These are phyloP conservation scores for Drosophila auraria DNA, from an alignment of 1,140 invertebrate species.

Conservation along the genomic window DNA sequence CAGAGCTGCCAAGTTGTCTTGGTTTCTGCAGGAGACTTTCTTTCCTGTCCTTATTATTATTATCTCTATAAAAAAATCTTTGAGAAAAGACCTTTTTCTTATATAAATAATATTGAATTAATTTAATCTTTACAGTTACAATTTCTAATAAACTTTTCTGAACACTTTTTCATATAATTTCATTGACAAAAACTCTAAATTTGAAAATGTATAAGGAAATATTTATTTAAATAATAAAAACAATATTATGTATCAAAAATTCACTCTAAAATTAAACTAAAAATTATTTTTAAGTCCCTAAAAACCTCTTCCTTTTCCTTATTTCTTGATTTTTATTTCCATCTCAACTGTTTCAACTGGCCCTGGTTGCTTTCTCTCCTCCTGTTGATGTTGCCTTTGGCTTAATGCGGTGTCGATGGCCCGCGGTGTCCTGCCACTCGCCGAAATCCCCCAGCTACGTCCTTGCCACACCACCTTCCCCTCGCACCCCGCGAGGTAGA, in stretches of 20 bases:
- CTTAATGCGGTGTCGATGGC: conserved; percentile 48
- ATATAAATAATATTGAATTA: too few species aligned
- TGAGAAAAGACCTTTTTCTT: too few species aligned
- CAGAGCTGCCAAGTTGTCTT: background rate
- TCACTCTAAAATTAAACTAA: background rate
- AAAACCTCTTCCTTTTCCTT: too few species aligned
- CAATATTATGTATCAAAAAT: background rate
- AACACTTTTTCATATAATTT: too few species aligned
- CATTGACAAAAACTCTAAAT: too few species aligned
- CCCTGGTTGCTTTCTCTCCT: background rate
- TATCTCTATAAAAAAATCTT: too few species aligned
- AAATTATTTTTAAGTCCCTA: too few species aligned
- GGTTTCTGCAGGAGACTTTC: background rate
- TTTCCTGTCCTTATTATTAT: too few species aligned
- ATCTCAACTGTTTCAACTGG: background rate
- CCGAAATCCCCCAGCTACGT: background rate
- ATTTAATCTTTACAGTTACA: too few species aligned
- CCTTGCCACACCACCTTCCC: background rate
- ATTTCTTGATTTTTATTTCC: background rate
- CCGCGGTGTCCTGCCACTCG: conserved; percentile 29
- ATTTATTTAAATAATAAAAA: too few species aligned
- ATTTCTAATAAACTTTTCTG: too few species aligned
- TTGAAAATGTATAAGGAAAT: too few species aligned
- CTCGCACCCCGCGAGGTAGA: conserved; percentile 18
- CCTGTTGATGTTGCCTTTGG: conserved; percentile 3